Conservation (phyloP, 2,888 invertebrate genomes). For the Drosophila engyochracea region DNA sequence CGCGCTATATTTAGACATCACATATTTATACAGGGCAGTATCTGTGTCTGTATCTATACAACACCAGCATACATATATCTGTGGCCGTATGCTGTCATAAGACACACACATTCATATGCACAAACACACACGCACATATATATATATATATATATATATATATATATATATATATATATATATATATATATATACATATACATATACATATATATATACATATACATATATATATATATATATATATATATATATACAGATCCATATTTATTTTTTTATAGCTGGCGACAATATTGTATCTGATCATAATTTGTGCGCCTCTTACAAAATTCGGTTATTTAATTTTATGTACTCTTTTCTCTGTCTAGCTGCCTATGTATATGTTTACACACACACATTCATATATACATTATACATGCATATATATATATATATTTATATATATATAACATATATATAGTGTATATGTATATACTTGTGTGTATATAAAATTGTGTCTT, state of each 20-base stretch:
- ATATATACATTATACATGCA: conserved; percentile 1
- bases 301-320: conserved; percentile 66
- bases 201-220: not conserved
- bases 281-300: conserved; percentile 70
- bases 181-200: not conserved
- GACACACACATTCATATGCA: conserved; percentile 19
- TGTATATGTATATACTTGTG: not conserved
- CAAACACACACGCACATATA: conserved; percentile 11
- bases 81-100: conserved; percentile 56
- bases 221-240: not conserved
- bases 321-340: conserved; percentile 53
- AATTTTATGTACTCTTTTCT: conserved; percentile 39
- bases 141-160: not conserved
- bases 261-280: conserved; percentile 59
- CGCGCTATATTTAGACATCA: conserved; percentile 54
- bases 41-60: conserved; percentile 15
- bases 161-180: not conserved
- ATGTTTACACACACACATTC: conserved; percentile 4
- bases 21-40: conserved; percentile 30
- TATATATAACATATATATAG: not conserved
- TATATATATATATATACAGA: not conserved
- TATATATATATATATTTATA: not conserved
- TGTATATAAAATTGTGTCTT: conserved; percentile 6
- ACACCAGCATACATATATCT: conserved; percentile 12
- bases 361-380: not conserved